Evolutionary conservation across 2,797 vertebrate genomes (phyloP), one percentile per base, ranked within the genome.

Genomic region (Enoplosus armatus): DNA sequence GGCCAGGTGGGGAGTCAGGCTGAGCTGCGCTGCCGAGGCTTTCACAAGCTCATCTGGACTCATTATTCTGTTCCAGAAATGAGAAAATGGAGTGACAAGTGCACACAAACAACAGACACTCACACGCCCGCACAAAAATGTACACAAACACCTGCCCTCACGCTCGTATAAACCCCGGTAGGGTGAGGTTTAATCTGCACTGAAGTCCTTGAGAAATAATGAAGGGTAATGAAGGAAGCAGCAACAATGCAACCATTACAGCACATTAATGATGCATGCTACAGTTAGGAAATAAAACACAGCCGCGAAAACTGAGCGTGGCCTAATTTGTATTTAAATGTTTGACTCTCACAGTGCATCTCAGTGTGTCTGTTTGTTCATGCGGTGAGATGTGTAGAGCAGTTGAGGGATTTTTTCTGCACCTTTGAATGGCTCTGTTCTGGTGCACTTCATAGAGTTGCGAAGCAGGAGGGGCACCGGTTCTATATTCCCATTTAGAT

Each of bases 201-300:
- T 18, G 55, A 80, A 93, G 89, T 92, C 91, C 91, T 93, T 90
- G 90, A 93, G 85, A 91, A 84, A 89, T 91, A 90, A 93, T 88
- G 84, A 92, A 93, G 92, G 91, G 81, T 90, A 93, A 93, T 92
- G 85, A 92, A 90, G 87, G 82, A 90, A 91, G 76, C 83, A 68
- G 88, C 84, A 87, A 87, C 84, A 87, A 88, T 83, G 70, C 75
- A 87, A 56, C 75, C 81, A 83, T 89, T 85, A 80, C 6, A 29
- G 54, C 77, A 45, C 78, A 81, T 89, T 92, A 90, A 90, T 83
- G 79, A 85, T 62, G 73, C 82, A 77, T 61, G 79, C 65, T 47
- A 16, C 53, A 72, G 70, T 82, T 74, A 83, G 54, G 48, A 86
- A 80, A 64, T 75, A 26, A 67, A 79, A 74, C 75, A 63, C 16